These are phyloP conservation scores for Carpatolechia fugitivella DNA, from an alignment of 2,888 invertebrate genomes.

Conservation along the genomic window DNA sequence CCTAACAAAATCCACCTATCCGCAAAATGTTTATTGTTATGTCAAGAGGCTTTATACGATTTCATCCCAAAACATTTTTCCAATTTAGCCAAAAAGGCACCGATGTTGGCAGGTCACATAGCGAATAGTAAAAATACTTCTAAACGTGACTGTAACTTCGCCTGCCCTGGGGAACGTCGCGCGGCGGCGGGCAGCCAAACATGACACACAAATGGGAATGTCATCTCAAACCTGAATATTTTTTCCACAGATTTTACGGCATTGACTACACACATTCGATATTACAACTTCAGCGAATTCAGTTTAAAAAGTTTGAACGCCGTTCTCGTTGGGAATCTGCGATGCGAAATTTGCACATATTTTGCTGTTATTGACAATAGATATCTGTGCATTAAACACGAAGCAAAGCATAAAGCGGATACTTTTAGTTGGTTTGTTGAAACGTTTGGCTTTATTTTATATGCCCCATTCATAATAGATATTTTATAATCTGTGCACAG, in stretches of 20 bases:
- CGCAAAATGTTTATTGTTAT: too few species aligned
- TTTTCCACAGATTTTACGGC: constrained; percentile 24
- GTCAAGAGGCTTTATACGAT: constrained; percentile 49
- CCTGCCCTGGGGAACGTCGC: constrained; percentile 39
- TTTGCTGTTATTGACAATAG: constrained; percentile 5
- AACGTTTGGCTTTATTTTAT: too few species aligned
- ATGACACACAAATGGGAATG: constrained; percentile 54
- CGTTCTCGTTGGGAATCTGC: neutral
- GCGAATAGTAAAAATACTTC: constrained; percentile 63
- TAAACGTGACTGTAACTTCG: constrained; percentile 55
- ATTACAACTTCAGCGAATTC: constrained; percentile 16
- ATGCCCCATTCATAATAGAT: too few species aligned
- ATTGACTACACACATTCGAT: constrained; percentile 29
- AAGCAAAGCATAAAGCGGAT: neutral
- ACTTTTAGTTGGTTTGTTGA: neutral
- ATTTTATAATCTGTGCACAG: too few species aligned
- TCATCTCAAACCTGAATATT: constrained; percentile 32
- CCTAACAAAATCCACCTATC: too few species aligned
- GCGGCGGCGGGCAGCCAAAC: constrained; percentile 27
- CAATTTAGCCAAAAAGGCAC: constrained; percentile 61
- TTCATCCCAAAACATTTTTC: constrained; percentile 57
- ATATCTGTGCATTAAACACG: neutral
- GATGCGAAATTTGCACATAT: constrained; percentile 5
- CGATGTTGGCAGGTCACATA: constrained; percentile 51
- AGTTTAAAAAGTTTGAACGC: constrained; percentile 16